Evolutionary conservation across 2,888 invertebrate genomes (phyloP).

Genomic region (Geotrupes spiniger): DNA sequence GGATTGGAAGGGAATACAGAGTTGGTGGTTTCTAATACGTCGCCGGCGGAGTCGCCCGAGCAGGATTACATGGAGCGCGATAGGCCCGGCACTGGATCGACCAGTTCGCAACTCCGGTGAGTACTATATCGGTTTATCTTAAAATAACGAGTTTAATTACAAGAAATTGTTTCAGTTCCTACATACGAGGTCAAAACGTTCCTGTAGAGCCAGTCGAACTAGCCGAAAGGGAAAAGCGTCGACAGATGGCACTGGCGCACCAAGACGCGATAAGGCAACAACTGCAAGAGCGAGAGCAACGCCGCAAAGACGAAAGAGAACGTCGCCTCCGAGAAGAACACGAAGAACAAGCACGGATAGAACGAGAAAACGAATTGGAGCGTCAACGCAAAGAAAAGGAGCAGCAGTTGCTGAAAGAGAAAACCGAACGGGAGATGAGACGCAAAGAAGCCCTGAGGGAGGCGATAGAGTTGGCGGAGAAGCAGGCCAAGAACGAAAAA

Average conservation of each 20-base stretch:
- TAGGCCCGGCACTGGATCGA: constrained; percentile 45
- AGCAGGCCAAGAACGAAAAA: constrained; percentile 59
- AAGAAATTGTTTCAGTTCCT: constrained; percentile 50
- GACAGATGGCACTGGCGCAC: constrained; percentile 80
- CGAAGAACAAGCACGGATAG: constrained; percentile 75
- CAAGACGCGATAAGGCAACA: constrained; percentile 84
- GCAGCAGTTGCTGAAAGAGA: constrained; percentile 62
- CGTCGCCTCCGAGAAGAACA: constrained; percentile 71
- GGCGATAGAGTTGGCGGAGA: constrained; percentile 70
- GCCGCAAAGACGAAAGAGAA: constrained; percentile 74
- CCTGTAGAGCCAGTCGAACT: constrained; percentile 76
- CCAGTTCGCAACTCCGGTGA: constrained; percentile 38
- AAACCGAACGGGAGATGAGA: constrained; percentile 67
- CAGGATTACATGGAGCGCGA: constrained; percentile 46
- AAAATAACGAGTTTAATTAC: no score
- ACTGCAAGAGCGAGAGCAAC: constrained; percentile 76
- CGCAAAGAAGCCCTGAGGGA: constrained; percentile 73
- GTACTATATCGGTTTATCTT: background rate
- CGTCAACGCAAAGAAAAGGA: constrained; percentile 70
- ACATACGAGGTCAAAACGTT: constrained; percentile 82
- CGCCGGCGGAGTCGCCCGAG: constrained; percentile 48
- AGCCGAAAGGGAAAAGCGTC: constrained; percentile 77
- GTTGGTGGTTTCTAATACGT: constrained; percentile 49
- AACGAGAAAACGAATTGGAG: constrained; percentile 70
- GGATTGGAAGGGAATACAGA: constrained; percentile 54